Base-by-base conservation (phyloP, 2,797 vertebrate species). In the Enteromius argenteus region DNA sequence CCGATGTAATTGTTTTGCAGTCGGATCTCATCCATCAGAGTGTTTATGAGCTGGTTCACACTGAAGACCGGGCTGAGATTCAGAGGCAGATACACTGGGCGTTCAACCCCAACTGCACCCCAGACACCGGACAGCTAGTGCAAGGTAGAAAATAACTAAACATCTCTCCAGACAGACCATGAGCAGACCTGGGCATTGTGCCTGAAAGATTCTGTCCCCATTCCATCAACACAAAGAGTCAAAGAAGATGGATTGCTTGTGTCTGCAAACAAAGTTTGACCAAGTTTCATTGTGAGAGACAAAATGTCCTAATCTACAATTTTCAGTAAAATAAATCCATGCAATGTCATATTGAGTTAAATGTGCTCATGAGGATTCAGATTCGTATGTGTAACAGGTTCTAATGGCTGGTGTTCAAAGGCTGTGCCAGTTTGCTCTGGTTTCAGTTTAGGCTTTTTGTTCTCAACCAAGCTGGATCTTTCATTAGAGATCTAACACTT, bases 1-100 rank as follows among this genome's bases (percentile, higher is more conserved):
- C 44, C 0, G 3, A 35, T 79, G 32, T 85, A 71, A 85, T 83
- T 86, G 9, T 71, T 88, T 17, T 2, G 0, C 84, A 97, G 96
- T 96, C 96, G 62, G 96, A 97, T 88, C 93, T 97, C 81, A 95
- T 97, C 90, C 95, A 97, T 88, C 96, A 97, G 92, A 96, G 96
- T 58, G 95, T 96, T 2, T 96, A 94, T 89, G 95, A 96, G 88
- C 91, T 96, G 78, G 95, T 97, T 89, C 96, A 97, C 49, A 96
- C 96, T 0, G 96, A 97, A 89, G 96, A 97, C 86, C 92, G 96
- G 72, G 90, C 91, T 66, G 95, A 96, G 88, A 96, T 97, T 91
- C 95, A 95, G 23, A 94, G 93, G 53, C 96, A 97, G 83, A 93
- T 97, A n/a, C 95, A 96, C 2, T 97, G 96, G 96, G 91, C 94